phyloP scores from a whole-genome alignment of 2,797 vertebrate species.

The Allobates femoralis region DNA sequence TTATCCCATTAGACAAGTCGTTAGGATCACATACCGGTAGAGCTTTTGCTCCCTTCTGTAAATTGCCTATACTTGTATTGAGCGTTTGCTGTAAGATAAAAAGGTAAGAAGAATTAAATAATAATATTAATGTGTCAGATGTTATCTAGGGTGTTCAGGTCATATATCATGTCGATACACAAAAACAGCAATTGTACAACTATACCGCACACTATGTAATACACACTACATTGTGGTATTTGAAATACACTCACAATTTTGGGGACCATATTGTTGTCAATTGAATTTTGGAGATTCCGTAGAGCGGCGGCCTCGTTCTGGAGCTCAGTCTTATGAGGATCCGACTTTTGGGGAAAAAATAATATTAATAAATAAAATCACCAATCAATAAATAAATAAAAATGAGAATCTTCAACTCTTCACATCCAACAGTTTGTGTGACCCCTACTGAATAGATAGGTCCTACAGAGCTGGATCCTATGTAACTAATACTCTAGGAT shows the following conservation, averaged over 20 bases:
- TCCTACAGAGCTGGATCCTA: no score
- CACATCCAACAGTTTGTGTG: no score
- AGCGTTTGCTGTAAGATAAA: conserved; percentile 65
- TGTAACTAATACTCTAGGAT: no score
- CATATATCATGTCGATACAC: background rate
- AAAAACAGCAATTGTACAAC: background rate
- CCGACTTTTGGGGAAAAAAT: background rate
- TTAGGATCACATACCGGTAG: conserved; percentile 75
- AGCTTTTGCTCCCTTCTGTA: conserved; percentile 64
- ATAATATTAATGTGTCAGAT: background rate
- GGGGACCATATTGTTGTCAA: conserved; percentile 35
- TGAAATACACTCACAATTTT: conserved; percentile 62
- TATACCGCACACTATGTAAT: background rate
- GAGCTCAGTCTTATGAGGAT: background rate
- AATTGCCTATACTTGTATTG: conserved; percentile 64
- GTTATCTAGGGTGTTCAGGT: background rate
- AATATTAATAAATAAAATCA: background rate
- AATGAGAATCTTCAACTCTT: no score
- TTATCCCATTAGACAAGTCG: no score
- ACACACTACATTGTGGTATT: no score
- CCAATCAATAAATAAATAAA: no score
- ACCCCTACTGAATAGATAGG: no score
- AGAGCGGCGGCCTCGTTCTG: accelerated
- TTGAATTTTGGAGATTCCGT: conserved; percentile 56
- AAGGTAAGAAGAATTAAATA: background rate